Percentiles rank a stretch among this genome's conserved stretches.
Evolutionary conservation across 53 echinoderm and acorn worm genomes (phyloP).

Genomic region (Glandiceps talaboti): DNA sequence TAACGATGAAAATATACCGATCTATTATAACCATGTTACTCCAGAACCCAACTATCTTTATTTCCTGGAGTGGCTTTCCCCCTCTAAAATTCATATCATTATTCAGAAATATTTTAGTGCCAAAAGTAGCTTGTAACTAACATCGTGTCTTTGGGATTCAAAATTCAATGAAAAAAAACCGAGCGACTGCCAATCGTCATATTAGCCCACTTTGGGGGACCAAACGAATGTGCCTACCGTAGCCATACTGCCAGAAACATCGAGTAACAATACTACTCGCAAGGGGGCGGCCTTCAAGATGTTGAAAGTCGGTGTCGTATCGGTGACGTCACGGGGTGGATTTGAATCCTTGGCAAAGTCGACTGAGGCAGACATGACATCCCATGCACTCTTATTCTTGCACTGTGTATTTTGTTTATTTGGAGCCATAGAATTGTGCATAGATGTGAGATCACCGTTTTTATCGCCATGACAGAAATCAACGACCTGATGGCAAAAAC

Average conservation of each 20-base stretch:
- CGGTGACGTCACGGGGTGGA: slow-evolving; percentile 3
- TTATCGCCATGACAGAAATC: slow-evolving; percentile 2
- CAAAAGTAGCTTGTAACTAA: too few relatives aligned
- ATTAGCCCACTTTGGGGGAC: too few relatives aligned
- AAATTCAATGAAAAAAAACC: too few relatives aligned
- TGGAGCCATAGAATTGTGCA: slow-evolving; percentile 8
- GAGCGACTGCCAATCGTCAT: too few relatives aligned
- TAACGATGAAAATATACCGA: too few relatives aligned
- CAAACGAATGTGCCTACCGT: background rate
- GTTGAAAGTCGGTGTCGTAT: slow-evolving; percentile 16
- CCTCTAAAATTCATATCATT: too few relatives aligned
- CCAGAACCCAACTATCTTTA: too few relatives aligned
- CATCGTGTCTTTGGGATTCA: too few relatives aligned
- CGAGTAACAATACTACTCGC: slow-evolving; percentile 16
- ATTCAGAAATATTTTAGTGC: too few relatives aligned
- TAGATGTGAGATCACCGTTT: background rate
- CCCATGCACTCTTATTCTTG: slow-evolving; percentile 9
- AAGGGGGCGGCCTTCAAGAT: slow-evolving; percentile 6
- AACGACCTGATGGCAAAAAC: background rate
- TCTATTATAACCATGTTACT: too few relatives aligned
- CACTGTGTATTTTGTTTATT: slow-evolving; percentile 7
- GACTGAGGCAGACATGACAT: slow-evolving; percentile 3
- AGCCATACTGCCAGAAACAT: slow-evolving; percentile 19
- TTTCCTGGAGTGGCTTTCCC: too few relatives aligned
- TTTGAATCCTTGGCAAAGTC: slow-evolving; percentile 6